Base-by-base conservation (phyloP, 2,888 invertebrate genomes). In the Lasioglossum lativentre region DNA sequence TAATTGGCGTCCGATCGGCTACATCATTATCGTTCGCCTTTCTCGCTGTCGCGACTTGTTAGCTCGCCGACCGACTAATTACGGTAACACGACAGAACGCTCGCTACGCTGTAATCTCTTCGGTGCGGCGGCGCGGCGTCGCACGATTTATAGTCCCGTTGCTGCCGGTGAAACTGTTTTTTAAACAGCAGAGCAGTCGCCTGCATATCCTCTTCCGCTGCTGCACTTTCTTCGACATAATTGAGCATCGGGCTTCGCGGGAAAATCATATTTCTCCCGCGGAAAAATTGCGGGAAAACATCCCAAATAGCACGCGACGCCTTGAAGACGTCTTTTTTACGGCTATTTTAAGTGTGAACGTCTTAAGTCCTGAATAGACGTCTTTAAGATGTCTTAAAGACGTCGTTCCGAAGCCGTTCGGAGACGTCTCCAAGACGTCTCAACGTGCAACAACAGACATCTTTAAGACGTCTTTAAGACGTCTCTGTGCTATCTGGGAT, bases 21-120 rank as follows among this genome's bases (percentile, higher is more conserved):
- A 71, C 71, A 42, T 42, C 71, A 42, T 42, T 71, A 71, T 42
- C 40, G 42, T 71, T 42, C 14, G 12, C 42, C 27, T 34, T 42
- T 71, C 14, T n/a, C 38, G n/a, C 16, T 12, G n/a, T 71, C 42
- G 71, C 71, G 42, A 71, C 40, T 42, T n/a, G n/a, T 40, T 42
- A n/a, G 27, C 40, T 71, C 42, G 71, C 42, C 40, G 27, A 19
- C 40, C 71, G 40, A 34, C 71, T 71, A 71, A 71, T 71, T 71
- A 42, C 71, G 34, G 42, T n/a, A 27, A 71, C 40, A 70, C 38
- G 38, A 12, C 23, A 23, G 14, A 5, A n/a, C 71, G 42, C 40
- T 42, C 27, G 4, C 42, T 27, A 27, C 27, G 27, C 14, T 59
- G n/a, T 14, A n/a, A 59, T 59, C 59, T 59, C 59, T 12, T 34